These are phyloP conservation scores for Petroica traversi DNA, from an alignment of 2,113 vertebrate species.

Conservation along the genomic window DNA sequence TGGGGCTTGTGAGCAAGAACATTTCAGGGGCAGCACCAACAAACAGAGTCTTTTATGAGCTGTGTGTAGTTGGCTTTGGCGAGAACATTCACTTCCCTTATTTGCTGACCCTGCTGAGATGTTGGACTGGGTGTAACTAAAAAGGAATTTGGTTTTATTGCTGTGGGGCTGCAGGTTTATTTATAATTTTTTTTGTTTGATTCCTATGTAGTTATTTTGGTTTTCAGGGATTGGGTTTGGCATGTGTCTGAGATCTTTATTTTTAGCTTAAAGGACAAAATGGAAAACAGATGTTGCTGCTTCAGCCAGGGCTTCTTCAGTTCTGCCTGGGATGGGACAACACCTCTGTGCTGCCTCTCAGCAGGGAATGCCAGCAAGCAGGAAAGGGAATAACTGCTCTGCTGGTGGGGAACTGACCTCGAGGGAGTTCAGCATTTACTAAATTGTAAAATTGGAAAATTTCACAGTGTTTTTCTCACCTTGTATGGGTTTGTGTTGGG, in stretches of 20 bases:
- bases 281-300: conserved; percentile 65
- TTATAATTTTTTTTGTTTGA: conserved; percentile 66
- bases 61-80: neutral
- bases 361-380: neutral
- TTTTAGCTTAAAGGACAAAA: conserved; percentile 62
- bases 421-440: neutral
- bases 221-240: conserved; percentile 60
- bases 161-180: conserved; percentile 41
- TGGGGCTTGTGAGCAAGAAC: neutral
- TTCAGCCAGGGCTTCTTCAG: neutral
- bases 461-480: neutral
- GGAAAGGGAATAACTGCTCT: neutral
- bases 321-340: neutral
- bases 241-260: conserved; percentile 49
- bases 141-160: conserved; percentile 52
- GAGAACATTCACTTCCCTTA: neutral
- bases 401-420: neutral
- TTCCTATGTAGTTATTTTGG: conserved; percentile 60
- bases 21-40: neutral
- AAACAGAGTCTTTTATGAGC: neutral
- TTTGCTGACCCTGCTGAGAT: conserved; percentile 20
- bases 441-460: neutral
- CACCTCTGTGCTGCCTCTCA: conserved; percentile 8
- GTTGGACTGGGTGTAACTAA: conserved; percentile 32
- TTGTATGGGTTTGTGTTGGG: neutral